Conservation (phyloP, 2,888 invertebrate genomes). For the Limenitis camilla region DNA sequence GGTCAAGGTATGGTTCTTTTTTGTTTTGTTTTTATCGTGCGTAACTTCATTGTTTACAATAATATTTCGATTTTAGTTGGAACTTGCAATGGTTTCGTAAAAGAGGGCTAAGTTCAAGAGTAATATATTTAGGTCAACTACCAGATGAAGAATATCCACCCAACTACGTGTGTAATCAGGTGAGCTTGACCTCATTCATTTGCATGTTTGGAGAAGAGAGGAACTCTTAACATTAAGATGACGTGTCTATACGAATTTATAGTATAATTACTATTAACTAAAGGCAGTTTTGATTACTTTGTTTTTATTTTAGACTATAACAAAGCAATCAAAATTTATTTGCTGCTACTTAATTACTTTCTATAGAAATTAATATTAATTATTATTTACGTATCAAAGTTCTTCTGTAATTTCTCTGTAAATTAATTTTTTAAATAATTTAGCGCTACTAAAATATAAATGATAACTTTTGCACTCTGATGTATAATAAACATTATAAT, state of each 20-base stretch:
- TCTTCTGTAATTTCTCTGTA: no score
- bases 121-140: conserved; percentile 83
- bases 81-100: conserved; percentile 84
- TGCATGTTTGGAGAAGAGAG: neutral
- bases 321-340: no score
- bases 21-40: conserved; percentile 23
- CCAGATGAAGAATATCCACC: conserved; percentile 91
- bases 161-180: conserved; percentile 96
- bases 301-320: neutral
- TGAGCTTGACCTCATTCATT: conserved; percentile 35
- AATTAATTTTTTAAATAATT: no score
- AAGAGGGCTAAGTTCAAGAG: conserved; percentile 83
- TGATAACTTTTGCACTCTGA: no score
- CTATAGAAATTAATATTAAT: no score
- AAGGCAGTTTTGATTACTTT: neutral
- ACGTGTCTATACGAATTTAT: neutral
- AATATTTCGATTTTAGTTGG: conserved; percentile 74
- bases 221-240: neutral
- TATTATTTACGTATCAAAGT: no score
- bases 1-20: conserved; percentile 59
- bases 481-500: no score
- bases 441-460: no score
- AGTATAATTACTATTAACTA: neutral
- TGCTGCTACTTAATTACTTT: no score
- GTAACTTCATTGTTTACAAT: conserved; percentile 23